Evolutionary conservation across 2,888 invertebrate species (phyloP), one percentile per base, ranked within the genome.

Genomic region (Pseudanteris insignis): DNA sequence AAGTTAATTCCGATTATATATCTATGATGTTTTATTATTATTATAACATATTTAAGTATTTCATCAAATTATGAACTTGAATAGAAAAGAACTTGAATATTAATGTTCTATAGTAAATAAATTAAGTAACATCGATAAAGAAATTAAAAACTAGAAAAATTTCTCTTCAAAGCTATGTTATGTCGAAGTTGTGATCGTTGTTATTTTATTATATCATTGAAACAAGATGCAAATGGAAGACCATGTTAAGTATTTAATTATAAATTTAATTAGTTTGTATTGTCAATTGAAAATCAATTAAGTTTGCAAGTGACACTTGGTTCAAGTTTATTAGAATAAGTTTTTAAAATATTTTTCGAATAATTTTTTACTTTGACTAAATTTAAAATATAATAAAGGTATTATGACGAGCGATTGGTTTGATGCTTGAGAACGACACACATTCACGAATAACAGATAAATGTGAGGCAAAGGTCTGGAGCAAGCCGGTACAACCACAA

Each of bases 401-500:
- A 44, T 38, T 47, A 11, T 41, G 9, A 26, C 9, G 10, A 18
- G 37, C 13, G 15, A 53, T 40, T 44, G 28, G 38, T 50, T 55
- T 32, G 29, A 40, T 54, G 36, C 25, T 34, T 40, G 48, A 25
- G 13, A 40, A 40, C 37, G 37, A 43, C 24, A 48, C 36, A 44
- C 38, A 48, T 57, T 59, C 28, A 50, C 46, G 28, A 43, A 29
- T 28, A 13, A 28, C 9, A 9, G 24, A 58, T 50, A 38, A 53
- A 60, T 34, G 57, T 53, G 54, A 67, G 70, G 71, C 70, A 70
- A 73, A 75, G 77, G 74, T 74, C 75, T 73, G 78, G 77, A 78
- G 76, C 76, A 75, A 77, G 78, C 76, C 78, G 79, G 78, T 79
- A 79, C 79, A 79, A 78, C 78, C 74, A 77, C 72, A 71, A 15